A percentile compares a stretch with the other conserved stretches of the same genome.
phyloP scores from a whole-genome alignment of 2,797 vertebrate genomes.

The Sebastes itinus region DNA sequence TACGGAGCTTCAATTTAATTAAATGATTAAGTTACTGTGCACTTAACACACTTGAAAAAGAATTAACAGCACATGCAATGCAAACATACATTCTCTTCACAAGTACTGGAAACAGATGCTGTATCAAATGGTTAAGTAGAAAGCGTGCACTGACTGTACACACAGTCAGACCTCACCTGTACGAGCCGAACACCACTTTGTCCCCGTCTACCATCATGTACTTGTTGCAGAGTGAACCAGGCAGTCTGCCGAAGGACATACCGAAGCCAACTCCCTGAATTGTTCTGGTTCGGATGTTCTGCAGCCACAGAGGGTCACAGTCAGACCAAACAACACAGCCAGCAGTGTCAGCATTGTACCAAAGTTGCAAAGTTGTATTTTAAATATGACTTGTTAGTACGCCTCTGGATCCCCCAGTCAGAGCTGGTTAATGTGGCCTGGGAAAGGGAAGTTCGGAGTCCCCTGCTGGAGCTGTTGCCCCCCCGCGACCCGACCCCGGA shows the following conservation, averaged over 20 bases:
- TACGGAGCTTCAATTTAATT: background rate
- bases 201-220: constrained; percentile 97
- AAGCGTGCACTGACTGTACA: background rate
- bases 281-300: constrained; percentile 90
- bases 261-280: constrained; percentile 88
- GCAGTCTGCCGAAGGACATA: constrained; percentile 87
- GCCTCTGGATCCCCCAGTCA: too few species aligned
- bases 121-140: background rate
- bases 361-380: background rate
- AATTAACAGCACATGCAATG: background rate
- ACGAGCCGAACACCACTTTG: constrained; percentile 92
- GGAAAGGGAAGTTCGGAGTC: too few species aligned
- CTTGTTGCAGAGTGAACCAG: constrained; percentile 85
- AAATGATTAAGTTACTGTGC: background rate
- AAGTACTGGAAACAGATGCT: background rate
- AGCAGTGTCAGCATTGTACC: background rate
- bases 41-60: background rate
- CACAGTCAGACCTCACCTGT: constrained; percentile 81
- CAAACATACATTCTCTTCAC: background rate
- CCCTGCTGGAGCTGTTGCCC: too few species aligned
- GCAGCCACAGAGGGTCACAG: constrained; percentile 43
- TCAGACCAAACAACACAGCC: background rate
- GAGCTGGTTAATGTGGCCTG: too few species aligned
- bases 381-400: background rate
- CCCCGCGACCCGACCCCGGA: too few species aligned